Conservation (phyloP, 2,888 invertebrate species). For the Globia sparganii region DNA sequence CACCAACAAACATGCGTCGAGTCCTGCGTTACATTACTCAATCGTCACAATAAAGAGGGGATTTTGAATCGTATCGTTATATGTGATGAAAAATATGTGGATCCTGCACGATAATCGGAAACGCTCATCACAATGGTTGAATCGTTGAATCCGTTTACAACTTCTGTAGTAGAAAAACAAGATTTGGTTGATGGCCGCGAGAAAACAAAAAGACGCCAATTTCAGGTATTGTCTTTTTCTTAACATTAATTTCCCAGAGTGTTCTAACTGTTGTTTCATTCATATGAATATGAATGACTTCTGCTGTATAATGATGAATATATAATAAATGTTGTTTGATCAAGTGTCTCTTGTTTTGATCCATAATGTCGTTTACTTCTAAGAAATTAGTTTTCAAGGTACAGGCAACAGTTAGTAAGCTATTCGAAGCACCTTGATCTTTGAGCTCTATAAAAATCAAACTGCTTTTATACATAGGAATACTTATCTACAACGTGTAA, state of each 20-base stretch:
- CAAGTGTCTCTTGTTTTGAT: slow-evolving; percentile 11
- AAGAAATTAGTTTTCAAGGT: background rate
- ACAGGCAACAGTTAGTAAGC: background rate
- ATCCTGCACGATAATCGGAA: background rate
- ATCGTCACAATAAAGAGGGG: background rate
- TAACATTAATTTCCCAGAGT: background rate
- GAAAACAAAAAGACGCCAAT: no score
- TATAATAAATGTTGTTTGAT: slow-evolving; percentile 27
- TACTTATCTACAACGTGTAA: background rate
- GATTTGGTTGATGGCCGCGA: no score
- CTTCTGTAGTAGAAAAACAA: no score
- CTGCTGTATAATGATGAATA: background rate
- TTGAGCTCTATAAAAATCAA: background rate
- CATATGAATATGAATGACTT: background rate
- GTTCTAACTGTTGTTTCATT: background rate
- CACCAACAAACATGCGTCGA: background rate
- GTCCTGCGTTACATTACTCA: background rate
- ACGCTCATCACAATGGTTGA: background rate
- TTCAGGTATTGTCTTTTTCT: no score
- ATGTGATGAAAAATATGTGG: background rate
- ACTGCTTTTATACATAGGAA: background rate
- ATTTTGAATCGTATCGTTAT: background rate
- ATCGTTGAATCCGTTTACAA: no score
- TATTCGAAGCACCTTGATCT: background rate
- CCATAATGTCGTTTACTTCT: background rate